Conservation (phyloP, 1,140 invertebrate genomes). For the Gonioctena quinquepunctata region DNA sequence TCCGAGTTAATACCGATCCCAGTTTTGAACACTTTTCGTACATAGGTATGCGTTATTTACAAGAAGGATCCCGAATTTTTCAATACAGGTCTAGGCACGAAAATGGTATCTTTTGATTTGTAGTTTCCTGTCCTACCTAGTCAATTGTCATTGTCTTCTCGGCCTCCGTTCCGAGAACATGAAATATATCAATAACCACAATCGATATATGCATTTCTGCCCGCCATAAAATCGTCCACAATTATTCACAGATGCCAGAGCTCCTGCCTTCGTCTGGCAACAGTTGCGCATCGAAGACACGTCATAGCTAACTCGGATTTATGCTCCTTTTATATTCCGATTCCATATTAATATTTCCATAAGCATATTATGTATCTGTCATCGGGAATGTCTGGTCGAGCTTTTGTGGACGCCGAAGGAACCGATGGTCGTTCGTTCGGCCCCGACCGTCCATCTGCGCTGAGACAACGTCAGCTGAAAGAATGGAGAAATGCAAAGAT, state of each 20-base stretch:
- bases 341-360: constrained; percentile 52
- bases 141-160: too few relatives aligned
- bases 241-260: constrained; percentile 11
- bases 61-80: too few relatives aligned
- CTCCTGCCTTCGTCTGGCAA: neutral
- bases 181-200: too few relatives aligned
- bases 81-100: too few relatives aligned
- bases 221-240: neutral
- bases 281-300: constrained; percentile 19
- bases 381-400: constrained; percentile 32
- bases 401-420: constrained; percentile 40
- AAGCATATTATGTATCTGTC: constrained; percentile 52
- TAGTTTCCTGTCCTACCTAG: too few relatives aligned
- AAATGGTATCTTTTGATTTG: too few relatives aligned
- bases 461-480: constrained; percentile 31
- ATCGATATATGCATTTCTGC: neutral
- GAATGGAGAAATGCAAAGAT: constrained; percentile 23
- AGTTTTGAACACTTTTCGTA: too few relatives aligned
- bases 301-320: constrained; percentile 35
- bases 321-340: constrained; percentile 43
- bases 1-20: too few relatives aligned
- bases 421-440: constrained; percentile 45
- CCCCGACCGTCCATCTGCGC: constrained; percentile 36
- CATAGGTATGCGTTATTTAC: too few relatives aligned
- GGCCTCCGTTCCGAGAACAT: too few relatives aligned